Conservation (phyloP, 2,888 invertebrate genomes). For the Microchrysa polita region DNA sequence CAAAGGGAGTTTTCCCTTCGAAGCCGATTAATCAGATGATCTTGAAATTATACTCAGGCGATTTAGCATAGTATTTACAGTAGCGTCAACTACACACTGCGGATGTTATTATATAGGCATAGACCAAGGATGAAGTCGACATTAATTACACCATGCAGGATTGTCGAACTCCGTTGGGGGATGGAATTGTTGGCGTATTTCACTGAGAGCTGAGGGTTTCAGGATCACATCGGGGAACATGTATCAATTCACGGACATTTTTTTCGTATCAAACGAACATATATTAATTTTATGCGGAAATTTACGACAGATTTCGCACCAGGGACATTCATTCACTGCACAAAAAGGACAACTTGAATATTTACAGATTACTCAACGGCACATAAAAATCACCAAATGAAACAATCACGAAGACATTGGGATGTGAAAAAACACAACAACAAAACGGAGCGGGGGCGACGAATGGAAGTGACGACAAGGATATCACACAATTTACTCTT, state of each 20-base stretch:
- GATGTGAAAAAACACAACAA: too few species aligned
- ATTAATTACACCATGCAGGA: slow-evolving; percentile 8
- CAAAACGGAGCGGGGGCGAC: too few species aligned
- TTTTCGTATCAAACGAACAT: not conserved
- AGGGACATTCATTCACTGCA: not conserved
- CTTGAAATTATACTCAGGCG: not conserved
- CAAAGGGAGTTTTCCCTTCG: slow-evolving; percentile 39
- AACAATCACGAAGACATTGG: not conserved
- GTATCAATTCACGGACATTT: too few species aligned
- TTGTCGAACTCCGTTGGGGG: not conserved
- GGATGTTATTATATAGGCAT: slow-evolving; percentile 3
- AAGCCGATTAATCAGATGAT: slow-evolving; percentile 32
- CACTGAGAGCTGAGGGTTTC: not conserved
- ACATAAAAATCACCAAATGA: slow-evolving; percentile 16
- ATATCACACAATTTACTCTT: too few species aligned
- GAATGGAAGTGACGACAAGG: too few species aligned
- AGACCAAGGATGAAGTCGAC: not conserved
- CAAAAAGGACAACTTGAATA: slow-evolving; percentile 4
- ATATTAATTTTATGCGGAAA: not conserved
- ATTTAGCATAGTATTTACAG: slow-evolving; percentile 39
- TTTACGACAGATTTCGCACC: not conserved
- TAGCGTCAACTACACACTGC: slow-evolving; percentile 3
- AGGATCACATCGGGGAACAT: not conserved
- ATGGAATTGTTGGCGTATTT: not conserved
- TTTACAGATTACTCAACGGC: not conserved